phyloP scores from a whole-genome alignment of 1,140 invertebrate species.

The Teleopsis dalmanni region DNA sequence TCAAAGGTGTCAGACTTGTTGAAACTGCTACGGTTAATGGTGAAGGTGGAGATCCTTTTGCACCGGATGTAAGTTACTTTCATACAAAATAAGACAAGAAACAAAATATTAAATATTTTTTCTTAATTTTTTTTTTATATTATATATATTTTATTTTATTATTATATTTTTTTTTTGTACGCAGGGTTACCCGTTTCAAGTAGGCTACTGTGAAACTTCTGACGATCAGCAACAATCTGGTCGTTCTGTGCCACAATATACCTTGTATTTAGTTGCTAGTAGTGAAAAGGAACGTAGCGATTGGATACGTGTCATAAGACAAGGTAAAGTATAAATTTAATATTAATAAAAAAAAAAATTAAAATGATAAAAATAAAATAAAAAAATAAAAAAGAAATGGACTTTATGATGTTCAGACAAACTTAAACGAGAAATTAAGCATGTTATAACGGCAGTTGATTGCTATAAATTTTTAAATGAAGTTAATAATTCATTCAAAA shows the following conservation, averaged over 20 bases:
- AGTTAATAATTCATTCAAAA: no score
- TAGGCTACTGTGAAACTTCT: constrained; percentile 59
- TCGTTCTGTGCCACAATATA: constrained; percentile 56
- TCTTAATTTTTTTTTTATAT: background rate
- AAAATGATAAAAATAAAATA: no score
- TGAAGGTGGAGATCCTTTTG: constrained; percentile 42
- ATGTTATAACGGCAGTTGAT: no score
- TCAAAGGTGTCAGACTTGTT: constrained; percentile 65
- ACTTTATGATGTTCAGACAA: no score
- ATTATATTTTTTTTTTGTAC: constrained; percentile 16
- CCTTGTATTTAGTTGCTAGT: constrained; percentile 66
- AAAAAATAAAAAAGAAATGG: no score
- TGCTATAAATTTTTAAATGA: no score
- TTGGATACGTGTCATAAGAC: constrained; percentile 70
- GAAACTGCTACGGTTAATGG: constrained; percentile 61
- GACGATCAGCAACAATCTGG: constrained; percentile 13
- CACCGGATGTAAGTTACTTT: constrained; percentile 40
- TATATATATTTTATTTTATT: constrained; percentile 20
- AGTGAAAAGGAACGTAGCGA: constrained; percentile 62
- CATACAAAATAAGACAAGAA: background rate
- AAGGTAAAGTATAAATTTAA: constrained; percentile 47
- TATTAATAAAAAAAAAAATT: background rate
- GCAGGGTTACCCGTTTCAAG: constrained; percentile 57
- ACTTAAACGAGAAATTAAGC: no score
- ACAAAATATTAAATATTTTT: background rate